These are phyloP conservation scores for Eubasilissa splendida DNA, from an alignment of 2,888 invertebrate genomes.

Conservation along the genomic window DNA sequence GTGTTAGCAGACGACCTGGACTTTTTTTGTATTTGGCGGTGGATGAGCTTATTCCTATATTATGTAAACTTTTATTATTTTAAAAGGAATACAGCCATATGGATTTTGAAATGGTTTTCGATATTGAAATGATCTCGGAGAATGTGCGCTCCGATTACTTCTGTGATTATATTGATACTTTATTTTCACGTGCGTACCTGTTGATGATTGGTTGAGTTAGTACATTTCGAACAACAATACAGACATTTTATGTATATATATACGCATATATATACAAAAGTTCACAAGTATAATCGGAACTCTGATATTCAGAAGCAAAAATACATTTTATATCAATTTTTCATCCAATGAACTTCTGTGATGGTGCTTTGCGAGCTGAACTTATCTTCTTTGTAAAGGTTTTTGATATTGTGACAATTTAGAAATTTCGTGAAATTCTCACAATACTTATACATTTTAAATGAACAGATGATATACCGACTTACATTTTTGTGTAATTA, in stretches of 20 bases:
- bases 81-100: slow-evolving; percentile 40
- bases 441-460: background rate
- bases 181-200: slow-evolving; percentile 37
- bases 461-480: background rate
- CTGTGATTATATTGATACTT: slow-evolving; percentile 30
- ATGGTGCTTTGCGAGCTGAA: slow-evolving; percentile 22
- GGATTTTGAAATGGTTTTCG: slow-evolving; percentile 20
- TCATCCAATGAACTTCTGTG: slow-evolving; percentile 23
- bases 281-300: slow-evolving; percentile 3
- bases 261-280: background rate
- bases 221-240: background rate
- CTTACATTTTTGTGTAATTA: background rate
- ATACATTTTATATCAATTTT: background rate
- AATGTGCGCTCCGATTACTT: slow-evolving; percentile 3
- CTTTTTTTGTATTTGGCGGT: slow-evolving; percentile 53
- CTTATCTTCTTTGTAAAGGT: slow-evolving; percentile 4
- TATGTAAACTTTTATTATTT: slow-evolving; percentile 34
- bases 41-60: slow-evolving; percentile 39
- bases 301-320: background rate
- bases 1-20: slow-evolving; percentile 56
- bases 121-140: slow-evolving; percentile 25
- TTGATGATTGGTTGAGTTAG: slow-evolving; percentile 12
- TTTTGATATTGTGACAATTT: slow-evolving; percentile 5
- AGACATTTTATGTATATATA: slow-evolving; percentile 7
- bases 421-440: slow-evolving; percentile 17